Base-by-base conservation (phyloP, 2,797 vertebrate species). In the Oophaga sylvatica region DNA sequence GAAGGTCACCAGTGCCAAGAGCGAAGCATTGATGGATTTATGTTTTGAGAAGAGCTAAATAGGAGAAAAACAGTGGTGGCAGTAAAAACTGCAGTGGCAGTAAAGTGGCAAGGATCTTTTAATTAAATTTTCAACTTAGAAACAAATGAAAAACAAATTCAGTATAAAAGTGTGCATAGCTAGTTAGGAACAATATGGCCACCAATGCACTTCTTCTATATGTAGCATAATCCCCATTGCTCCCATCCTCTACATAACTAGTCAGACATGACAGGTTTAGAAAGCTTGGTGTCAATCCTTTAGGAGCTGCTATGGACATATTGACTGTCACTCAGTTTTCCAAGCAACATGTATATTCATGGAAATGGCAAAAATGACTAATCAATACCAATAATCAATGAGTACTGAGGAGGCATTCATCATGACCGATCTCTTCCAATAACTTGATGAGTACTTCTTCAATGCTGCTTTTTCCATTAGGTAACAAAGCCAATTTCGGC, bases 401-500 rank as follows among this genome's bases (percentile, higher is more conserved):
- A 41, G 6, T 73, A 41, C 31, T 41, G 35, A 41, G 41, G 11
- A 48, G 9, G 8, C 41, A 75, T 48, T 75, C 20, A 75, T 48
- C 41, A 75, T 41, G 9, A 73, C 70, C 45, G 22, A 10, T 48
- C 71, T 19, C 4, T 48, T 17, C 35, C 71, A 48, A 75, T 75
- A 48, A 5, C 4, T 35, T 5, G 35, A 29, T 29, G 65, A 68
- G n/a, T n/a, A n/a, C n/a, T 67, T 11, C 10, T 13, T 67, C n/a
- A 26, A 13, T 29, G n/a, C 63, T 26, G 63, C n/a, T 20, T 71
- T 73, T 73, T 45, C 8, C 8, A 73, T 73, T 19, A 35, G 0
- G 31, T 48, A 48, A 22, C 71, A 75, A 73, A 73, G 71, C 41
- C 71, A 75, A 75, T 75, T 75, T 75, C n/a, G 20, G 48, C 15